Percentiles rank a stretch among this genome's conserved stretches.
These are phyloP conservation scores for Dryococelus australis DNA, from an alignment of 2,888 invertebrate species.

Conservation along the genomic window DNA sequence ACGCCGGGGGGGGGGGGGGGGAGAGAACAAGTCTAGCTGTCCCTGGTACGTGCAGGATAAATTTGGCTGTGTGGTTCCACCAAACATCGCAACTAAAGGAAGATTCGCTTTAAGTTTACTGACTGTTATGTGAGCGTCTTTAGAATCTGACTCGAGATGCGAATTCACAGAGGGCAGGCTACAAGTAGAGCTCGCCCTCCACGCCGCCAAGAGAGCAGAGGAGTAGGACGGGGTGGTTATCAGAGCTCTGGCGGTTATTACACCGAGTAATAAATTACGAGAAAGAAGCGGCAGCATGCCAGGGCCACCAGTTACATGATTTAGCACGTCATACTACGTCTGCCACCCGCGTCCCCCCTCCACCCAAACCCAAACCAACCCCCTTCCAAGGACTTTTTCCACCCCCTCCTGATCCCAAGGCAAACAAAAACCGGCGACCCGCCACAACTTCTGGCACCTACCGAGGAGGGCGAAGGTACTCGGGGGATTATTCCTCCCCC, in stretches of 20 bases:
- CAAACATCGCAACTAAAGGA: no score
- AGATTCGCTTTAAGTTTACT: no score
- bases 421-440: neutral
- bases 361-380: no score
- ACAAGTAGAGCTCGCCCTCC: neutral
- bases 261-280: neutral
- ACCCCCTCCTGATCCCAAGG: neutral
- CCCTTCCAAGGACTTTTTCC: neutral
- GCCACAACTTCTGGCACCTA: neutral
- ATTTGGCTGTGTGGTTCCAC: no score
- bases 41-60: no score
- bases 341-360: no score
- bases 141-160: no score
- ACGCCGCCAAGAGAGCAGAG: neutral
- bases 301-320: constrained; percentile 12
- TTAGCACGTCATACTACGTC: constrained; percentile 24
- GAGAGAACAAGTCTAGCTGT: no score
- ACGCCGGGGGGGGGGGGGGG: no score
- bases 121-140: no score
- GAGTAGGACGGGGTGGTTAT: neutral
- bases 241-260: neutral
- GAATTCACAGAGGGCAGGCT: no score
- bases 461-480: neutral
- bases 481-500: neutral
- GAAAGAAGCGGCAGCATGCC: constrained; percentile 7